Evolutionary conservation across 2,797 vertebrate genomes (phyloP), one percentile per base, ranked within the genome.

Genomic region (Phrynocephalus guinanensis): DNA sequence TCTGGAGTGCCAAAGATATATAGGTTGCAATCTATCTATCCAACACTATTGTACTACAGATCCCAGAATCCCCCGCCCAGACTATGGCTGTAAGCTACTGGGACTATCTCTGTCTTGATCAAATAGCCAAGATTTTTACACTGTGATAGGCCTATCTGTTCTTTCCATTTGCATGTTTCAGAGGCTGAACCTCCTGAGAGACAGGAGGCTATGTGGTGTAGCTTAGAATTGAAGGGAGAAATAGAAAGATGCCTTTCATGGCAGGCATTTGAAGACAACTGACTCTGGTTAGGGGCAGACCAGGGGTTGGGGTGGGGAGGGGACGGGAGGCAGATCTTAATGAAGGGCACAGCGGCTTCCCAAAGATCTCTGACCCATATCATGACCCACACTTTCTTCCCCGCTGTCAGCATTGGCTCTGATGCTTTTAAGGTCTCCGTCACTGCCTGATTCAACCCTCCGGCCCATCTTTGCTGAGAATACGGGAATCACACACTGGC

Each of bases 401-500:
- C 60, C 70, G 10, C 71, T 60, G 66, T 48, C 77, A 71, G 76
- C 3, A 10, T 73, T 73, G 16, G 22, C 33, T 66, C 78, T 44
- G 66, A 48, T 79, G 66, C 75, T 78, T 22, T 79, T 78, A 52
- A 88, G 89, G 86, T 88, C 70, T 33, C 79, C 84, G 79, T 87
- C 89, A 85, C 78, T 33, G 86, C 86, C 48, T 67, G 87, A 85
- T 44, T 84, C 84, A 84, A 80, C 75, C 89, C 84, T 13, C 82
- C 38, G 82, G 84, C 86, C 88, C 77, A 48, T 7, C n/a, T 86
- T 82, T 84, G 82, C 72, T 52, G 88, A 82, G 87, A 67, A 79
- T 84, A 85, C 83, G 71, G 78, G 83, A 88, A 88, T 85, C 87
- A 56, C 83, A 85, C 78, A 76, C 70, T 88, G 78, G 87, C 83